A percentile compares a stretch with the other conserved stretches of the same genome.
Evolutionary conservation across 2,888 invertebrate species (phyloP).

Genomic region (Rotaria socialis): DNA sequence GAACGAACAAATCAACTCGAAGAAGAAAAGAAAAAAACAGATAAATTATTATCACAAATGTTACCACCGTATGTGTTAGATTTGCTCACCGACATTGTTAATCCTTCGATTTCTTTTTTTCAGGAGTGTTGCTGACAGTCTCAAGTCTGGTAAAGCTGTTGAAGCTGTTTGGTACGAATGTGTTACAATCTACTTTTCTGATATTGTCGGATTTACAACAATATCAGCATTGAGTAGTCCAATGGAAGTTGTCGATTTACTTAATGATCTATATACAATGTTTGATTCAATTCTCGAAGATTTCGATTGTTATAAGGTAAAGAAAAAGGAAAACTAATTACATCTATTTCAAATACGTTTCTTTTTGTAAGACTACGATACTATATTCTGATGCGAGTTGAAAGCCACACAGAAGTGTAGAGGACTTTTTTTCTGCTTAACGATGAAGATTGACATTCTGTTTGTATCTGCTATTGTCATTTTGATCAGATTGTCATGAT

Average conservation of each 20-base stretch:
- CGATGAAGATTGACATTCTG: too few relatives aligned
- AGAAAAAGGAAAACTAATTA: neutral
- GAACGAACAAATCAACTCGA: constrained; percentile 57
- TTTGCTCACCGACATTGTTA: constrained; percentile 27
- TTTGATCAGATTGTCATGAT: too few relatives aligned
- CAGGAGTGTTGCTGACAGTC: constrained; percentile 57
- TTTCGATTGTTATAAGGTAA: constrained; percentile 59
- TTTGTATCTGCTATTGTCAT: too few relatives aligned
- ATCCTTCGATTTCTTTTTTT: neutral
- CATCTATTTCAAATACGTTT: too few relatives aligned
- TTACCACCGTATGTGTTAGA: constrained; percentile 54
- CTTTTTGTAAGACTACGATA: too few relatives aligned
- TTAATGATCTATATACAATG: constrained; percentile 60
- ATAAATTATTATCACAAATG: constrained; percentile 56
- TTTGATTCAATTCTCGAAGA: constrained; percentile 58
- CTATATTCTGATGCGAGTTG: too few relatives aligned
- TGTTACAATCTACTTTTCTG: constrained; percentile 60
- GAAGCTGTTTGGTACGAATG: constrained; percentile 57
- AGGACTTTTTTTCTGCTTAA: too few relatives aligned
- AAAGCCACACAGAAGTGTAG: too few relatives aligned
- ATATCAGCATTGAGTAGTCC: constrained; percentile 59
- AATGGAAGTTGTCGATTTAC: constrained; percentile 58
- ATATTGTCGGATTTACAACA: constrained; percentile 60
- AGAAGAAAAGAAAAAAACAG: constrained; percentile 60
- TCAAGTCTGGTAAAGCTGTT: constrained; percentile 56